These are phyloP conservation scores for Tachina grossa DNA, from an alignment of 2,888 invertebrate species.

Conservation along the genomic window DNA sequence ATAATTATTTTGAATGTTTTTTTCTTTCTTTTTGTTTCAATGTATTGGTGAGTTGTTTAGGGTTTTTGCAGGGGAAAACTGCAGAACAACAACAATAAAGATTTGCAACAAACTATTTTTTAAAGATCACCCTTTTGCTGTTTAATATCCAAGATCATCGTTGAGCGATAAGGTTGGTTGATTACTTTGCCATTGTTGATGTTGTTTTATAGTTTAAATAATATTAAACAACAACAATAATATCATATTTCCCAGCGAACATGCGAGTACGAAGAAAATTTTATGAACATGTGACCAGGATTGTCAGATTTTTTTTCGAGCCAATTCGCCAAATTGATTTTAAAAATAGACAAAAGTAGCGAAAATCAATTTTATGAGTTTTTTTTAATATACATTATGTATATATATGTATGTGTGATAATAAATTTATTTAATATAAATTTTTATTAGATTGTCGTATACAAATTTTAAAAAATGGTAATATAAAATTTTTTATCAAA, in stretches of 20 bases:
- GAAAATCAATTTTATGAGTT: no score
- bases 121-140: constrained; percentile 64
- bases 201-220: constrained; percentile 9
- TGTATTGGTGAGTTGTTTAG: not conserved
- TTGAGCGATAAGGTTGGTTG: constrained; percentile 52
- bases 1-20: no score
- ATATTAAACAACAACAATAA: constrained; percentile 10
- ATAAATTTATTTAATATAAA: no score
- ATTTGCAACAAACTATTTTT: constrained; percentile 68
- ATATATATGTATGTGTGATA: no score
- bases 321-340: no score
- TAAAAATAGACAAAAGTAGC: no score
- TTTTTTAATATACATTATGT: no score
- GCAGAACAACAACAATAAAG: constrained; percentile 20
- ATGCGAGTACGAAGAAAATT: not conserved
- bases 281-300: not conserved
- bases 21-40: no score
- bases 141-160: constrained; percentile 47
- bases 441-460: no score
- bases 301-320: no score
- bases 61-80: not conserved
- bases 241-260: not conserved
- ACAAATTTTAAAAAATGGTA: no score
- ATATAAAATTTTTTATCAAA: no score
- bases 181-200: not conserved